Evolutionary conservation across 2,888 invertebrate species (phyloP).

Genomic region (Rhingia rostrata): DNA sequence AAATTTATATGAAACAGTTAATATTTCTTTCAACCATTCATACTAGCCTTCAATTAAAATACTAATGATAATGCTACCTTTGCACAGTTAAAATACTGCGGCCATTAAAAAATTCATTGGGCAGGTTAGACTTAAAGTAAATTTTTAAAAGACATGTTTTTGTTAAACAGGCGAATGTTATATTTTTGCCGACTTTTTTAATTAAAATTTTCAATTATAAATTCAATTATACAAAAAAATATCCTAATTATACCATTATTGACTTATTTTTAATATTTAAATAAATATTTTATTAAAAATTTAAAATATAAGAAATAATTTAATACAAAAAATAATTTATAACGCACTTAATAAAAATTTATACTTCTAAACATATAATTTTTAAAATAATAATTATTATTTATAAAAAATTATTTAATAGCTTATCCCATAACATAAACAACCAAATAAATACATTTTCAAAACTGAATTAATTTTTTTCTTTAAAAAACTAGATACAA

Average conservation of each 20-base stretch:
- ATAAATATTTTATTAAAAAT: constrained; percentile 82
- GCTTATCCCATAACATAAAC: constrained; percentile 85
- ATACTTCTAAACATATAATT: constrained; percentile 85
- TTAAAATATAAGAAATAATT: constrained; percentile 83
- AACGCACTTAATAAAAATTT: constrained; percentile 84
- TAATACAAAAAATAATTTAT: constrained; percentile 84
- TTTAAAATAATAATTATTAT: constrained; percentile 81
- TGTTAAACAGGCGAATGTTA: constrained; percentile 89
- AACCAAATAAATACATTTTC: constrained; percentile 77
- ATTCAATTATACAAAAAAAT: constrained; percentile 78
- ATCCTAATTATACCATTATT: constrained; percentile 87
- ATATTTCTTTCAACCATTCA: constrained; percentile 89
- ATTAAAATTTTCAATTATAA: constrained; percentile 81
- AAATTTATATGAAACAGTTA: constrained; percentile 85
- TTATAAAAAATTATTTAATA: constrained; percentile 85
- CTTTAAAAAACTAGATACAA: constrained; percentile 88
- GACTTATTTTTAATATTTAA: constrained; percentile 82
- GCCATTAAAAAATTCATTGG: constrained; percentile 89
- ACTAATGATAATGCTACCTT: constrained; percentile 92
- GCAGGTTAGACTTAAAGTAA: constrained; percentile 88
- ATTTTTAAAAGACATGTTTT: constrained; percentile 88
- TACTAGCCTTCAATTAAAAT: constrained; percentile 91
- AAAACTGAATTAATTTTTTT: constrained; percentile 84
- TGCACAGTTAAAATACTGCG: too few relatives aligned
- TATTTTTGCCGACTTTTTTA: too few relatives aligned